Evolutionary conservation across 2,797 vertebrate genomes (phyloP), one percentile per base, ranked within the genome.

Genomic region (Phoeniculus purpureus): DNA sequence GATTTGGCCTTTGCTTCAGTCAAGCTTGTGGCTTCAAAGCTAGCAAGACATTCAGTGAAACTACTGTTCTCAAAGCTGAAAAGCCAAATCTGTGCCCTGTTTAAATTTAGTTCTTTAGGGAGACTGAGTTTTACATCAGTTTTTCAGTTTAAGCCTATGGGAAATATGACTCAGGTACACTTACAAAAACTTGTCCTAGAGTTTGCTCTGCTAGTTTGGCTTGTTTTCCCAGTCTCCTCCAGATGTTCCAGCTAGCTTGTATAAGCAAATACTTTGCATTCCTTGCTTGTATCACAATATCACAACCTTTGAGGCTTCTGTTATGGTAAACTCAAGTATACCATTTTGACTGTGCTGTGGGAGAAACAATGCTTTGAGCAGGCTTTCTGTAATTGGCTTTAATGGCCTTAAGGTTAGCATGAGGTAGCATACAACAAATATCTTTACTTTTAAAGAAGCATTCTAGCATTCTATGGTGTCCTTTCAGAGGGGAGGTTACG

Each of bases 321-420:
- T 68, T 81, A 22, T 0, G 1, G 27, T 73, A 43, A 73, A 75
- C 32, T 50, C 0, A 0, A 6, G 10, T 34, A 17, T 47, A 73
- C 20, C 70, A 29, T 92, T 87, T 78, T 31, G 48, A 40, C 56
- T 86, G 19, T 5, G 15, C 3, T 66, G 29, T 27, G 32, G 21
- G n/a, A 40, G 8, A 61, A 87, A 18, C 43, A 70, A n/a, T 58
- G 16, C 9, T 75, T 74, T 78, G 29, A 75, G 45, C 48, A 75
- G 55, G 45, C 5, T 25, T 8, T 5, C 75, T 23, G 20, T 61
- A 14, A 55, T 2, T 5, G 27, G 10, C 6, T 64, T 68, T 55
- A 48, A 22, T 72, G 17, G 23, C 56, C 15, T 81, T 86, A 12
- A n/a, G 32, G 34, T 47, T 68, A 11, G 3, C 78, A 7, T 19